Conservation (phyloP, 1,140 invertebrate genomes). For the Zaprionus vittiger region DNA sequence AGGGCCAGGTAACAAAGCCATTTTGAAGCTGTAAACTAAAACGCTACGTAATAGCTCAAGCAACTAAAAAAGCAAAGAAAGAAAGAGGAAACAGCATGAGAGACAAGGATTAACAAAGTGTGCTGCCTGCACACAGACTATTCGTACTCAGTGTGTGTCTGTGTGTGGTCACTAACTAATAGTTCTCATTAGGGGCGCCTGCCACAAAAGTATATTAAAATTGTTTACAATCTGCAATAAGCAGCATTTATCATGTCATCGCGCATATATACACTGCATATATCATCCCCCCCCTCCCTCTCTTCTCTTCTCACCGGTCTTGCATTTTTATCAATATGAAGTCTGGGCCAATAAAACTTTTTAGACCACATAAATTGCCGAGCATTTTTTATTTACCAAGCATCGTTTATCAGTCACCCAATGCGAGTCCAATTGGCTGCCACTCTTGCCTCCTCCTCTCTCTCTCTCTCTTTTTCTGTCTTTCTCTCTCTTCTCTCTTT, state of each 20-base stretch:
- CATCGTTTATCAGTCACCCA: constrained; percentile 72
- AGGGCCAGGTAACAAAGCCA: constrained; percentile 48
- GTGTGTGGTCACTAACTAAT: not conserved
- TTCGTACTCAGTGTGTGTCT: not conserved
- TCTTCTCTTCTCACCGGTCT: not conserved
- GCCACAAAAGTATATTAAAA: constrained; percentile 13
- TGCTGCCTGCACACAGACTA: not conserved
- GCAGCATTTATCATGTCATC: constrained; percentile 18
- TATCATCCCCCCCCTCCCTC: not conserved
- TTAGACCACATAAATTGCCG: constrained; percentile 77
- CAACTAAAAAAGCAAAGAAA: constrained; percentile 3
- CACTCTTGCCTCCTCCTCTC: not conserved
- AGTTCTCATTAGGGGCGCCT: constrained; percentile 2
- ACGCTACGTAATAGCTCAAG: constrained; percentile 22
- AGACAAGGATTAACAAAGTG: not conserved
- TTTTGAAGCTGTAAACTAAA: constrained; percentile 21
- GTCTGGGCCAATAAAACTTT: constrained; percentile 62
- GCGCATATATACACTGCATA: constrained; percentile 5
- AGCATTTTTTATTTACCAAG: constrained; percentile 75
- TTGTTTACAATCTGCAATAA: not conserved
- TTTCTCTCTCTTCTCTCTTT: not conserved
- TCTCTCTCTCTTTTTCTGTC: not conserved
- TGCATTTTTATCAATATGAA: constrained; percentile 40
- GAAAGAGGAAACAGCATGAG: not conserved
- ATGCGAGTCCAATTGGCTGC: constrained; percentile 54